Percentiles rank a stretch among this genome's conserved stretches.
These are phyloP conservation scores for Caenorhabditis drosophilae DNA, from an alignment of 2,888 invertebrate species.

Conservation along the genomic window DNA sequence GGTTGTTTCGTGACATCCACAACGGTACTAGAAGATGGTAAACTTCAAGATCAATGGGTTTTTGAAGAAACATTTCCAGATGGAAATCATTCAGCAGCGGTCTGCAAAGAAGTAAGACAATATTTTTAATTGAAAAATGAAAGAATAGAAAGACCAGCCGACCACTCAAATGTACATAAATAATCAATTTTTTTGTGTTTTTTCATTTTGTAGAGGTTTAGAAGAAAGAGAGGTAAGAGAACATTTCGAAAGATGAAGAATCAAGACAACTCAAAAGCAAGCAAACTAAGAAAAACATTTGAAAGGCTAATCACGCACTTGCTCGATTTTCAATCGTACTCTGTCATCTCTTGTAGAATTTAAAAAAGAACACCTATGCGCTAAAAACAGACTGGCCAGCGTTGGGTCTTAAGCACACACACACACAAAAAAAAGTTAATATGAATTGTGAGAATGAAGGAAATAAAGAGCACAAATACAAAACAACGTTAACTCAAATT, in stretches of 20 bases:
- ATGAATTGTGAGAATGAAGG: too few species aligned
- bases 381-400: slow-evolving; percentile 5
- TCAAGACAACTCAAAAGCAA: too few species aligned
- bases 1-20: slow-evolving; percentile 65
- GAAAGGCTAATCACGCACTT: neutral
- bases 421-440: too few species aligned
- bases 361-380: slow-evolving; percentile 2
- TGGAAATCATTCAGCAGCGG: slow-evolving; percentile 60
- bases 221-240: too few species aligned
- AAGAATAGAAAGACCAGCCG: neutral
- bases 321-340: neutral
- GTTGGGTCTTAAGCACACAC: neutral
- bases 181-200: too few species aligned
- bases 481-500: too few species aligned
- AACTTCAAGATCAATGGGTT: slow-evolving; percentile 60
- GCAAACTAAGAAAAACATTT: too few species aligned
- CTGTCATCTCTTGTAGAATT: slow-evolving; percentile 4
- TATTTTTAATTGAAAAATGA: neutral
- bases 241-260: too few species aligned
- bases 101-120: slow-evolving; percentile 60
- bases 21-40: slow-evolving; percentile 57
- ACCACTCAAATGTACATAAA: too few species aligned
- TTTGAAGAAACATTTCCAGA: slow-evolving; percentile 67
- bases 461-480: too few species aligned
- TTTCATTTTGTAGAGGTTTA: too few species aligned